Percentiles rank a stretch among this genome's conserved stretches.
Evolutionary conservation across 2,797 vertebrate species (phyloP).

Genomic region (Momotus momota): DNA sequence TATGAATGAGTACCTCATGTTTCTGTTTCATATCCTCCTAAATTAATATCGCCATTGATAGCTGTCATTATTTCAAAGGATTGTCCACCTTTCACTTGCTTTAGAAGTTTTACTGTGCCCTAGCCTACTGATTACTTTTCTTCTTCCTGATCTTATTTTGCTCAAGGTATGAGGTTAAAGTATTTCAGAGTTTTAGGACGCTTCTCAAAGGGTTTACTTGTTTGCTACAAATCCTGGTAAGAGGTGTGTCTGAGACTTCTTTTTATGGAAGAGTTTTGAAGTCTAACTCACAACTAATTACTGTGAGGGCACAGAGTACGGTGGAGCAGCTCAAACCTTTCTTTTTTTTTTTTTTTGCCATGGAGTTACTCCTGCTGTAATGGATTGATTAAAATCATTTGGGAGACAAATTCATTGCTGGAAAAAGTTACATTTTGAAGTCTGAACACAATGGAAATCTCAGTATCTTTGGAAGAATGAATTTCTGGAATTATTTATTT

Average conservation of each 20-base stretch:
- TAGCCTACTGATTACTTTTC: neutral
- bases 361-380: neutral
- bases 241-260: neutral
- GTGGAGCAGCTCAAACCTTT: neutral
- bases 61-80: neutral
- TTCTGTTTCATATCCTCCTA: neutral
- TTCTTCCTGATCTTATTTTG: neutral
- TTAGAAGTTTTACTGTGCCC: neutral
- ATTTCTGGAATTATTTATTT: neutral
- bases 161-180: neutral
- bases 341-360: neutral
- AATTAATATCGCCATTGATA: neutral
- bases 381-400: neutral
- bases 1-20: neutral
- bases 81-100: neutral
- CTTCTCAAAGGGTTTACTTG: neutral
- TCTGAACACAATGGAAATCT: neutral
- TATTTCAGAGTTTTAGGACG: neutral
- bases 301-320: neutral
- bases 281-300: neutral
- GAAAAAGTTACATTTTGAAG: neutral
- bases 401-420: neutral
- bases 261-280: neutral
- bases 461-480: neutral
- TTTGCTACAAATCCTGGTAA: neutral